A percentile compares a stretch with the other conserved stretches of the same genome.
phyloP scores from a whole-genome alignment of 2,113 vertebrate species.

The Phocoena sinus region DNA sequence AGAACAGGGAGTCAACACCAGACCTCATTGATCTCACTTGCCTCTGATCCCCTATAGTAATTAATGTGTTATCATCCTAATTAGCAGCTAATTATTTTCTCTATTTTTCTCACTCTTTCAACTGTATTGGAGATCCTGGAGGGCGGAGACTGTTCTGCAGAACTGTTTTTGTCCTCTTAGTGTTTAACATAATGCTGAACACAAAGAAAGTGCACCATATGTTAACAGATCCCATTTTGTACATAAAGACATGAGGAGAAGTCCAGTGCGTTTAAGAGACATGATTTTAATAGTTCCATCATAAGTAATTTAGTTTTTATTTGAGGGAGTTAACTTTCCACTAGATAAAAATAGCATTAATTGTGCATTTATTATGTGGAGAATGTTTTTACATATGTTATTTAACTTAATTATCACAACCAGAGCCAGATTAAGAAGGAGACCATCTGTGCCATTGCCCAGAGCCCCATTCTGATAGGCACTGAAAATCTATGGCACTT shows the following conservation, averaged over 20 bases:
- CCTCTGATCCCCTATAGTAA: slow-evolving; percentile 1
- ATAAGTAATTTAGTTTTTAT: slow-evolving; percentile 53
- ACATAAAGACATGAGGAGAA: neutral
- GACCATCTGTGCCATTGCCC: slow-evolving; percentile 46
- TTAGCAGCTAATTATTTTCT: slow-evolving; percentile 57
- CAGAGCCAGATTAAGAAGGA: neutral
- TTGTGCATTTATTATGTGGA: slow-evolving; percentile 50
- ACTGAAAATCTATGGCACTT: neutral
- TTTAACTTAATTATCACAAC: slow-evolving; percentile 46
- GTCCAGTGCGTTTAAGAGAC: neutral
- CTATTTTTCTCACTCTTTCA: slow-evolving; percentile 30
- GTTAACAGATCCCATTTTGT: neutral
- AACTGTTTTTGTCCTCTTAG: neutral
- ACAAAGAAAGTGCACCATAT: neutral
- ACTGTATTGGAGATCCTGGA: slow-evolving; percentile 23
- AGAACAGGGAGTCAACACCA: neutral
- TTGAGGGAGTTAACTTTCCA: slow-evolving; percentile 36
- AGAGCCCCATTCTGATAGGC: neutral
- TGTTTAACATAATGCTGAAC: neutral
- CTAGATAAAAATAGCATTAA: slow-evolving; percentile 64
- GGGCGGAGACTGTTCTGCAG: neutral
- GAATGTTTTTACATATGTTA: slow-evolving; percentile 33
- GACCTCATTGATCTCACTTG: neutral
- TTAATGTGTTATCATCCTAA: slow-evolving; percentile 10
- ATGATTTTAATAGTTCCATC: slow-evolving; percentile 42